These are phyloP conservation scores for Myotis davidii DNA, from an alignment of 2,113 vertebrate genomes.

Conservation along the genomic window DNA sequence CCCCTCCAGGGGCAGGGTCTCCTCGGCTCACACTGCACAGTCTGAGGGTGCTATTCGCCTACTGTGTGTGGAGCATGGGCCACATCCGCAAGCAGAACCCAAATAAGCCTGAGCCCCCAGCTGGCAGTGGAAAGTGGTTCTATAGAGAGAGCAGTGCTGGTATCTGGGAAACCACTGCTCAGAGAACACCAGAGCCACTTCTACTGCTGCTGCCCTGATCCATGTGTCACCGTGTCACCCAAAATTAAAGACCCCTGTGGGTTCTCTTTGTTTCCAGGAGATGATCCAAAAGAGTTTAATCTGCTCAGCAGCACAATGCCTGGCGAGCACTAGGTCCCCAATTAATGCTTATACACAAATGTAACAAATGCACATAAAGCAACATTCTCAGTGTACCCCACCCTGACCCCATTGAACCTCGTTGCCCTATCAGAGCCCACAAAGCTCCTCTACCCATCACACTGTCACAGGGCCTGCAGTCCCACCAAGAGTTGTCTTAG, in stretches of 20 bases:
- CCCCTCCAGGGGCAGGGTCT: neutral
- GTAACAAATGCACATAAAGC: neutral
- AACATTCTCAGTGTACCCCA: neutral
- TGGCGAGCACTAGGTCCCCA: neutral
- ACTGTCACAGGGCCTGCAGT: neutral
- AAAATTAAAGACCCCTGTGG: neutral
- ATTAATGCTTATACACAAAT: neutral
- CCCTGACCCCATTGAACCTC: neutral
- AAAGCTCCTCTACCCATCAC: neutral
- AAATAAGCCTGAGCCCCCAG: neutral
- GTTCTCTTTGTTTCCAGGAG: neutral
- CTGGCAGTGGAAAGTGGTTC: too few species aligned
- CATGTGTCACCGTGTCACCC: neutral
- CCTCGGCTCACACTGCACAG: neutral
- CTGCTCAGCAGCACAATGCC: accelerated
- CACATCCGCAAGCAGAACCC: neutral
- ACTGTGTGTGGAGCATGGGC: neutral
- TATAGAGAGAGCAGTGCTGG: neutral
- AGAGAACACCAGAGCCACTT: neutral
- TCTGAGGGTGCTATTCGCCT: accelerated
- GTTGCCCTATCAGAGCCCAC: neutral
- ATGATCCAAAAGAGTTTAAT: neutral
- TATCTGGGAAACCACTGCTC: neutral
- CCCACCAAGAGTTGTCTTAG: neutral
- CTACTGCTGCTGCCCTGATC: neutral